Percentiles rank a stretch among this genome's conserved stretches.
phyloP scores from a whole-genome alignment of 2,797 vertebrate genomes.

The Lophura swinhoii region DNA sequence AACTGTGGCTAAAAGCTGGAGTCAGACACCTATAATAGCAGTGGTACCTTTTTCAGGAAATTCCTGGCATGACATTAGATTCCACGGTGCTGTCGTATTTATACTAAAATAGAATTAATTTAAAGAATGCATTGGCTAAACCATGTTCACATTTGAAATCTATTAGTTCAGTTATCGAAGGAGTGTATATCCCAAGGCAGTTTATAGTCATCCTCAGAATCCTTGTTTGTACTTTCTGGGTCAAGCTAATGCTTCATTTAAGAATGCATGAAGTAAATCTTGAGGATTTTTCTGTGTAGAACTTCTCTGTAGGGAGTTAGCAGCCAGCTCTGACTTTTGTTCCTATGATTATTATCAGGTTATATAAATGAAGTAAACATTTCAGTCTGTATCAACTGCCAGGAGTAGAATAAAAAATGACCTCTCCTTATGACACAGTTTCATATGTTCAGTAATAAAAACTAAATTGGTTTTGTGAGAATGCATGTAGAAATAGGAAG shows the following conservation, averaged over 20 bases:
- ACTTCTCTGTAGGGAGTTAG: not conserved
- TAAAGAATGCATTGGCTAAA: slow-evolving; percentile 49
- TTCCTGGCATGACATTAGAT: not conserved
- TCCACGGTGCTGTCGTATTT: not conserved
- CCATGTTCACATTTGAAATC: slow-evolving; percentile 34
- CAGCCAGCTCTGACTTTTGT: not conserved
- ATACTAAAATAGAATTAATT: slow-evolving; percentile 18
- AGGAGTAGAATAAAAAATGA: not conserved
- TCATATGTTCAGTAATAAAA: not conserved
- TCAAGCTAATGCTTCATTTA: slow-evolving; percentile 49
- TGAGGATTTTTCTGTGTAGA: not conserved
- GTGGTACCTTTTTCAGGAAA: slow-evolving; percentile 11
- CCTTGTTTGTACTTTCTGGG: slow-evolving; percentile 45
- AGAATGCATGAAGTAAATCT: not conserved
- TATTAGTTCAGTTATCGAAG: slow-evolving; percentile 40
- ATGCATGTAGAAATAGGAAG: not conserved
- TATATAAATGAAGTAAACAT: not conserved
- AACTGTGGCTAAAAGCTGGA: not conserved
- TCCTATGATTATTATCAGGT: not conserved
- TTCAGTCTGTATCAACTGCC: not conserved
- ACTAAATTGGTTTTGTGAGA: not conserved
- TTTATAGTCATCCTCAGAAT: slow-evolving; percentile 50
- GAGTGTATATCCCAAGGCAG: not conserved
- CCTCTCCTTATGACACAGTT: not conserved
- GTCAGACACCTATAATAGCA: not conserved